phyloP scores from a whole-genome alignment of 1,140 invertebrate genomes.

The Planococcus citri region DNA sequence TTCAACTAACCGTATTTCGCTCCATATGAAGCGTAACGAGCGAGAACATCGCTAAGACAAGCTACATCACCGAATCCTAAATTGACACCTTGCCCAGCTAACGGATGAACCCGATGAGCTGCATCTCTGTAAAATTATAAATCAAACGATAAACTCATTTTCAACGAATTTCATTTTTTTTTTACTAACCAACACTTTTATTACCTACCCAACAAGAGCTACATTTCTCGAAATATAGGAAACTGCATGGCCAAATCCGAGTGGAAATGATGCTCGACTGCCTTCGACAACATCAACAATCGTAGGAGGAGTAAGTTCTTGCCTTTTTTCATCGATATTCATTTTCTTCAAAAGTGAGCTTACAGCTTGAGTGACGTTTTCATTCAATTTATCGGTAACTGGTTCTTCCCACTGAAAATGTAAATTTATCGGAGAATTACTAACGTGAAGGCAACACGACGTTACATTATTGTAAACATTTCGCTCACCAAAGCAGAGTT shows the following conservation, averaged over 20 bases:
- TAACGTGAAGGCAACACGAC: background rate
- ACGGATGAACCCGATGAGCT: slow-evolving; percentile 88
- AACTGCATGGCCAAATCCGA: slow-evolving; percentile 78
- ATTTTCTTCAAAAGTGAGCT: slow-evolving; percentile 15
- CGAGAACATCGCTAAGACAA: slow-evolving; percentile 52
- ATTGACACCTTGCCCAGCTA: slow-evolving; percentile 96
- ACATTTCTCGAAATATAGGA: slow-evolving; percentile 63
- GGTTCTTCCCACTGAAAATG: background rate
- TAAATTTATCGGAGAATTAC: background rate
- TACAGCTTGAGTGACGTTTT: background rate
- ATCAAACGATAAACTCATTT: slow-evolving; percentile 22
- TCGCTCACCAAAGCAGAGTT: slow-evolving; percentile 68
- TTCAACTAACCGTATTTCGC: slow-evolving; percentile 46
- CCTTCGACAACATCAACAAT: slow-evolving; percentile 46
- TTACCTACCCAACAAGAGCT: slow-evolving; percentile 65
- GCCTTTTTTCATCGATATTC: slow-evolving; percentile 15
- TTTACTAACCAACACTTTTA: too few relatives aligned
- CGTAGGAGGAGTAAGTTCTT: slow-evolving; percentile 51
- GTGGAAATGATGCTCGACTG: slow-evolving; percentile 77
- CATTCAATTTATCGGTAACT: slow-evolving; percentile 9
- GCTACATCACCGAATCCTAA: slow-evolving; percentile 88
- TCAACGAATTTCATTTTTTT: slow-evolving; percentile 24
- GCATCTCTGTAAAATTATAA: slow-evolving; percentile 64
- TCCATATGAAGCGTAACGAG: slow-evolving; percentile 57
- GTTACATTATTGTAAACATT: too few relatives aligned